phyloP scores from a whole-genome alignment of 2,113 vertebrate genomes.

The Dasypus novemcinctus region DNA sequence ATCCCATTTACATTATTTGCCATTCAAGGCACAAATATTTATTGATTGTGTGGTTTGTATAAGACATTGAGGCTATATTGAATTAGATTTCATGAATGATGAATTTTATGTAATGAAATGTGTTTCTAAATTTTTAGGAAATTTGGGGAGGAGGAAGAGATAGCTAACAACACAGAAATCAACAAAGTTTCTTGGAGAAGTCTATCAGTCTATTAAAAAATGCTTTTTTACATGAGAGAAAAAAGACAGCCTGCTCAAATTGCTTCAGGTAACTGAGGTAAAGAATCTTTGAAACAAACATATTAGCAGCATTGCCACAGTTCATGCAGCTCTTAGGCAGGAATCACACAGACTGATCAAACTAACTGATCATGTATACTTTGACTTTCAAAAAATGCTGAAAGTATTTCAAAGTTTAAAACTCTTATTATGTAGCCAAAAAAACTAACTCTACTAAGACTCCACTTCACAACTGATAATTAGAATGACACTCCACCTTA shows the following conservation, averaged over 20 bases:
- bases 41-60: background rate
- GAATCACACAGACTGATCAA: background rate
- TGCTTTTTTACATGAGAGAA: background rate
- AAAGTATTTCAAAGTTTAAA: slow-evolving; percentile 40
- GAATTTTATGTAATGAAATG: background rate
- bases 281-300: background rate
- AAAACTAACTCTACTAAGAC: background rate
- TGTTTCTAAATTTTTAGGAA: background rate
- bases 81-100: background rate
- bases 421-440: slow-evolving; percentile 45
- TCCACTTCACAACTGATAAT: slow-evolving; percentile 37
- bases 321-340: background rate
- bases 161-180: background rate
- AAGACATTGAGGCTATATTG: background rate
- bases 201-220: background rate
- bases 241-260: background rate
- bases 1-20: background rate
- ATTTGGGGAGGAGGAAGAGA: background rate
- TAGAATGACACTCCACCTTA: background rate
- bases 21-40: background rate
- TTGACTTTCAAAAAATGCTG: background rate
- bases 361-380: background rate
- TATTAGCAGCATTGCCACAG: background rate
- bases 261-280: background rate
- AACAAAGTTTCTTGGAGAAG: background rate